Conservation (phyloP, 2,113 vertebrate genomes). For the Patagioenas fasciata region DNA sequence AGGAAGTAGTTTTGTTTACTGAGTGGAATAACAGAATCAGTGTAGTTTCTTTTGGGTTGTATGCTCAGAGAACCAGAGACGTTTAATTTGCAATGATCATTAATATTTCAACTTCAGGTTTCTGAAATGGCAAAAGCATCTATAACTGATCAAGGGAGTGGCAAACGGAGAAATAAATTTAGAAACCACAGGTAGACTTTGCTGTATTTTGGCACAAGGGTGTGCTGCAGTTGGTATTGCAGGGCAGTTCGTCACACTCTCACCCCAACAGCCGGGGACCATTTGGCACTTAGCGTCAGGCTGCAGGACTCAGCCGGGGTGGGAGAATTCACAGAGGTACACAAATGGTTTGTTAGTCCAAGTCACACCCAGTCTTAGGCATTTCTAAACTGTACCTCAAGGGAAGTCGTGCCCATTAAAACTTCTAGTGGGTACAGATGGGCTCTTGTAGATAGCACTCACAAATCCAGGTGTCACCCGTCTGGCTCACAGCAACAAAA, state of each 20-base stretch:
- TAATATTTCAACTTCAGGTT: neutral
- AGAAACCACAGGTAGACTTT: neutral
- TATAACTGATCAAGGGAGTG: neutral
- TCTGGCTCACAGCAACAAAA: neutral
- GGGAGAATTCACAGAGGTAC: neutral
- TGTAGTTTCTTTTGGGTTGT: neutral
- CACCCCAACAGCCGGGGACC: neutral
- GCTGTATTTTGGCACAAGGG: no score
- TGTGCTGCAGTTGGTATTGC: neutral
- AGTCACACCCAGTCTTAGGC: neutral
- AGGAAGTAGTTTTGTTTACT: neutral
- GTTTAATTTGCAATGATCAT: neutral
- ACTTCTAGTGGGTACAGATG: neutral
- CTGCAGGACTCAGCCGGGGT: fast-evolving
- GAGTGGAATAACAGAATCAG: neutral
- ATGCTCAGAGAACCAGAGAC: neutral
- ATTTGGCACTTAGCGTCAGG: neutral
- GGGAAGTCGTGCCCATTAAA: neutral
- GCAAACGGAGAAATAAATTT: neutral
- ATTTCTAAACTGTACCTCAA: neutral
- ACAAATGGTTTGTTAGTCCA: neutral
- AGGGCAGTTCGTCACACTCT: neutral
- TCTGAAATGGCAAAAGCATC: neutral
- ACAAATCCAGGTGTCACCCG: neutral
- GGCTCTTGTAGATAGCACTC: neutral